Evolutionary conservation across 2,797 vertebrate species (phyloP).

Genomic region (Macropus fuliginosus): DNA sequence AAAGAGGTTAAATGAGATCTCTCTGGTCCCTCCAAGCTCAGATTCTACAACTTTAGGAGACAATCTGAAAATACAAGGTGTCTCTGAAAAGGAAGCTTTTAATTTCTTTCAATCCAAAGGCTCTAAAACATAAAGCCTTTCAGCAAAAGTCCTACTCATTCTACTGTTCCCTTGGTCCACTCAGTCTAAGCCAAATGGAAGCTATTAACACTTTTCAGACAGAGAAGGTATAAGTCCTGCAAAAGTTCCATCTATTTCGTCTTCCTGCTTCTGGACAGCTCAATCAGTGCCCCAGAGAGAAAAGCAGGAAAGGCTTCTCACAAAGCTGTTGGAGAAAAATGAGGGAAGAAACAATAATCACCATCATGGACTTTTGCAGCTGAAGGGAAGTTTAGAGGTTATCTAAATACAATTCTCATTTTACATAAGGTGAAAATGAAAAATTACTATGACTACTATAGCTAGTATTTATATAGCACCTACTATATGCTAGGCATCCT

Average conservation of each 20-base stretch:
- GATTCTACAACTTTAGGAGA: not conserved
- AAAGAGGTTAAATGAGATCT: not conserved
- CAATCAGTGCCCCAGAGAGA: not conserved
- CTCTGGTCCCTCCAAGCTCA: not conserved
- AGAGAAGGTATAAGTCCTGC: not conserved
- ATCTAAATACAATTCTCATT: constrained; percentile 5
- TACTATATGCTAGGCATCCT: not conserved
- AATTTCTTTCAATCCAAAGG: not conserved
- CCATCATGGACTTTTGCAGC: not conserved
- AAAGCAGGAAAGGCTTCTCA: constrained; percentile 26
- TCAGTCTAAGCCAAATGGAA: not conserved
- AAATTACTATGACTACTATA: not conserved
- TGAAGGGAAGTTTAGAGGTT: not conserved
- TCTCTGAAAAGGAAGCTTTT: not conserved
- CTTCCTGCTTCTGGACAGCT: not conserved
- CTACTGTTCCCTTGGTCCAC: not conserved
- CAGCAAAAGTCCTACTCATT: not conserved
- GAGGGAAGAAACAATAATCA: constrained; percentile 6
- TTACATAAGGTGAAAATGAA: constrained; percentile 3
- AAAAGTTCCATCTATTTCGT: not conserved
- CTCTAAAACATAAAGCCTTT: not conserved
- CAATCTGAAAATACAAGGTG: not conserved
- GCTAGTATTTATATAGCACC: not conserved
- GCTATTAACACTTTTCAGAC: not conserved
- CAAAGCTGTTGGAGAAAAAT: constrained; percentile 45